A percentile compares a stretch with the other conserved stretches of the same genome.
These are phyloP conservation scores for Pangasius larnaudii DNA, from an alignment of 2,797 vertebrate genomes.

Conservation along the genomic window DNA sequence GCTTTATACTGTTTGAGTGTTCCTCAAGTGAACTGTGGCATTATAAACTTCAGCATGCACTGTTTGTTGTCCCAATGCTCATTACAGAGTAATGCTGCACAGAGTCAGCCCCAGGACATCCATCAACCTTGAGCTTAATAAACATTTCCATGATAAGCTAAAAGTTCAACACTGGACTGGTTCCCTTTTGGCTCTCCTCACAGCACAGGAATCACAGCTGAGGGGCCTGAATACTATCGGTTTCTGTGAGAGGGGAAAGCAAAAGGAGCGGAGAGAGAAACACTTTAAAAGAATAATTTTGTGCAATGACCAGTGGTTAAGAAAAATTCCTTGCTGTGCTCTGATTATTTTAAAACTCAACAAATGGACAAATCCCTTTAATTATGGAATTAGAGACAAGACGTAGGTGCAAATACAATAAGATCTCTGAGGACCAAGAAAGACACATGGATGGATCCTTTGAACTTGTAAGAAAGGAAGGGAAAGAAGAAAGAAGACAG, in stretches of 20 bases:
- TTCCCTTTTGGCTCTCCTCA: slow-evolving; percentile 46
- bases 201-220: slow-evolving; percentile 49
- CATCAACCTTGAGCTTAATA: slow-evolving; percentile 63
- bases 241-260: slow-evolving; percentile 44
- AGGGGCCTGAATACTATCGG: slow-evolving; percentile 56
- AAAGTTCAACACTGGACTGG: slow-evolving; percentile 61
- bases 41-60: slow-evolving; percentile 54
- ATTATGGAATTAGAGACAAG: background rate
- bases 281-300: background rate
- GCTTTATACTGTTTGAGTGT: slow-evolving; percentile 45
- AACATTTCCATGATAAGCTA: slow-evolving; percentile 70
- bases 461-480: slow-evolving; percentile 27
- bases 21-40: slow-evolving; percentile 49
- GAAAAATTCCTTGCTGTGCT: background rate
- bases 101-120: slow-evolving; percentile 65
- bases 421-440: background rate
- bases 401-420: background rate
- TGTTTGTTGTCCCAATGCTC: slow-evolving; percentile 56
- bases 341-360: background rate
- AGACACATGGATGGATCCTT: background rate
- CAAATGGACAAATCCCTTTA: background rate
- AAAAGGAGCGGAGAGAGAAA: slow-evolving; percentile 5
- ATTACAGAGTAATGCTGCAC: slow-evolving; percentile 50
- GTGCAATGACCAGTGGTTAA: background rate
- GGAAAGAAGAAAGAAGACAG: slow-evolving; percentile 37